These are phyloP conservation scores for Noturus placidus DNA, from an alignment of 2,113 vertebrate species.

Conservation along the genomic window DNA sequence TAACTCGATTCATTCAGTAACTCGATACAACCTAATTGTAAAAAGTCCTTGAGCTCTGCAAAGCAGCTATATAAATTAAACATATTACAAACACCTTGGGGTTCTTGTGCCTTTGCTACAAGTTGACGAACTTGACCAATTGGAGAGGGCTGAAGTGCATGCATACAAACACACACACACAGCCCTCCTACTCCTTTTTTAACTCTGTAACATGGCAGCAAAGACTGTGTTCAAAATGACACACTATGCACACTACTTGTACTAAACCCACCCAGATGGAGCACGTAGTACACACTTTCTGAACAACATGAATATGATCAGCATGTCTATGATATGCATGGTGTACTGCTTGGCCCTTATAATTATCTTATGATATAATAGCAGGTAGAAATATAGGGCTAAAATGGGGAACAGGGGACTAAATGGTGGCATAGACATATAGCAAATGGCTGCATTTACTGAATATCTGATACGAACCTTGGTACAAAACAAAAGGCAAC, in stretches of 20 bases:
- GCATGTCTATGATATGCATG: not conserved
- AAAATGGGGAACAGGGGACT: not conserved
- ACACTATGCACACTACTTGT: not conserved
- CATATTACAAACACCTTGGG: constrained; percentile 43
- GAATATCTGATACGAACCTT: not conserved
- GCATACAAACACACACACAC: not conserved
- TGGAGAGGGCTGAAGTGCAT: constrained; percentile 58
- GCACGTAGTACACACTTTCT: not conserved
- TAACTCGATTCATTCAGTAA: constrained; percentile 7
- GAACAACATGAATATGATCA: not conserved
- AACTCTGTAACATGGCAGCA: constrained; percentile 4
- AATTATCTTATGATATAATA: not conserved
- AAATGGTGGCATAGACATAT: not conserved
- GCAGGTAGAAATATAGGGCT: not conserved
- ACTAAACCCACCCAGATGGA: not conserved
- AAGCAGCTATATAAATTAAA: too few relatives aligned
- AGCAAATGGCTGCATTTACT: not conserved
- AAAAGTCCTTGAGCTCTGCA: too few relatives aligned
- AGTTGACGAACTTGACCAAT: constrained; percentile 31
- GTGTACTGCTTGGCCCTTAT: not conserved
- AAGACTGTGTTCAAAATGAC: not conserved
- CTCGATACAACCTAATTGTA: not conserved
- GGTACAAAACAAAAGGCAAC: not conserved
- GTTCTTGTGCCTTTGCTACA: constrained; percentile 63
- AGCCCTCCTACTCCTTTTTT: not conserved